Conservation (phyloP, 2,113 vertebrate species). For the Haemorhous mexicanus region DNA sequence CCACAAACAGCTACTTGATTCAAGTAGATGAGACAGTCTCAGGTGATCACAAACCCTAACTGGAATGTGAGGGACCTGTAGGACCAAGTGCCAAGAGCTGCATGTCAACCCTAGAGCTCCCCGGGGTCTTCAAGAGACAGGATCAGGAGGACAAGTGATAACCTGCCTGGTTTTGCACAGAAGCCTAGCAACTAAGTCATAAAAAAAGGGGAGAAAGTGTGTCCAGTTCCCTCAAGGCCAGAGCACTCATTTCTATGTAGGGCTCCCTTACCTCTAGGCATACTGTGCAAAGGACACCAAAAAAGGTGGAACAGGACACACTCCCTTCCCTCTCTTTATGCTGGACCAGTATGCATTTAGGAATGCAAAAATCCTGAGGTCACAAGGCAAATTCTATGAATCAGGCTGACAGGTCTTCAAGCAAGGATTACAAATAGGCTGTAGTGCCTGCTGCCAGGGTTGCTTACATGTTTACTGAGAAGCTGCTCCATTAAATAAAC, state of each 20-base stretch:
- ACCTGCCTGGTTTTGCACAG: background rate
- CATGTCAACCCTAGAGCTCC: background rate
- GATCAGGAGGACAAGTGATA: background rate
- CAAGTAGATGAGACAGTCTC: background rate
- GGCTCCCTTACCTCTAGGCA: background rate
- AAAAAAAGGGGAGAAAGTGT: background rate
- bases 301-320: background rate
- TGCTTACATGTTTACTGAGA: background rate
- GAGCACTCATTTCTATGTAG: background rate
- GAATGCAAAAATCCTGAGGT: background rate
- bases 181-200: background rate
- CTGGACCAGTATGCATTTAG: background rate
- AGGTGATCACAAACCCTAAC: background rate
- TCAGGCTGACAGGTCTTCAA: background rate
- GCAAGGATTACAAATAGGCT: background rate
- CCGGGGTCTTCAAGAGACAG: background rate
- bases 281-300: background rate
- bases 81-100: background rate
- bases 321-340: background rate
- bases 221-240: background rate
- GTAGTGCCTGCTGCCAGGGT: background rate
- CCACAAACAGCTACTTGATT: background rate
- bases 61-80: background rate
- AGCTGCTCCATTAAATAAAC: background rate
- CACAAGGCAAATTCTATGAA: background rate